Evolutionary conservation across 30 jellyfish, hydroid and myxozoan species (phyloP).

Genomic region (Phacellophora camtschatica): DNA sequence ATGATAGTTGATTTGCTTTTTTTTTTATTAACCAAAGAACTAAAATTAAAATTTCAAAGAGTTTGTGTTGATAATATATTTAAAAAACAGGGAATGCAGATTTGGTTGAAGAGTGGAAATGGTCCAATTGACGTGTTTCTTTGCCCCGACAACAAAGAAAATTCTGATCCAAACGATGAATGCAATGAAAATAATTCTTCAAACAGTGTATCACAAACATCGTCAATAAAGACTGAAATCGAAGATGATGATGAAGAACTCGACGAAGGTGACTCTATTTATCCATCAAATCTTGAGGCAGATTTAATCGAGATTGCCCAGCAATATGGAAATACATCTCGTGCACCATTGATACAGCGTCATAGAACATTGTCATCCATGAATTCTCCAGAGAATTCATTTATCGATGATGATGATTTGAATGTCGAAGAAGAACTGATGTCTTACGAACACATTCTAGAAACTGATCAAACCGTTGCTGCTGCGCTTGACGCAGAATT

Average conservation of each 20-base stretch:
- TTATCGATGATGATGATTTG: constrained; percentile 23
- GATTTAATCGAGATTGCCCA: constrained; percentile 21
- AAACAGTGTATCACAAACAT: constrained; percentile 47
- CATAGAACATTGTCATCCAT: constrained; percentile 75
- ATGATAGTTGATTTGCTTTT: no score
- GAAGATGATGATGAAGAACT: constrained; percentile 36
- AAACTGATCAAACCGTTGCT: neutral
- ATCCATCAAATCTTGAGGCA: constrained; percentile 58
- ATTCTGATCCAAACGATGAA: constrained; percentile 43
- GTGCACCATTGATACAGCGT: constrained; percentile 31
- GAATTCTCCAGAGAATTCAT: constrained; percentile 67
- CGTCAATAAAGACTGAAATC: constrained; percentile 69
- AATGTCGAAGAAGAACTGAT: constrained; percentile 53
- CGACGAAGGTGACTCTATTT: constrained; percentile 24
- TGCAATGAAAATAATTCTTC: constrained; percentile 55
- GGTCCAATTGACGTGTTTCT: constrained; percentile 96
- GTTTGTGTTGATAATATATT: neutral
- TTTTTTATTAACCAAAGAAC: no score
- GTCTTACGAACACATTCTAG: constrained; percentile 41
- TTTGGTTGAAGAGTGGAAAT: constrained; percentile 90
- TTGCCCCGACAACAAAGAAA: constrained; percentile 96
- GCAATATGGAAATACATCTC: neutral
- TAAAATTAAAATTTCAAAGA: no score
- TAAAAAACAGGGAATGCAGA: constrained; percentile 74
- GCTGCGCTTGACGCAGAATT: constrained; percentile 56